These are phyloP conservation scores for Lathronympha strigana DNA, from an alignment of 2,888 invertebrate genomes.

Conservation along the genomic window DNA sequence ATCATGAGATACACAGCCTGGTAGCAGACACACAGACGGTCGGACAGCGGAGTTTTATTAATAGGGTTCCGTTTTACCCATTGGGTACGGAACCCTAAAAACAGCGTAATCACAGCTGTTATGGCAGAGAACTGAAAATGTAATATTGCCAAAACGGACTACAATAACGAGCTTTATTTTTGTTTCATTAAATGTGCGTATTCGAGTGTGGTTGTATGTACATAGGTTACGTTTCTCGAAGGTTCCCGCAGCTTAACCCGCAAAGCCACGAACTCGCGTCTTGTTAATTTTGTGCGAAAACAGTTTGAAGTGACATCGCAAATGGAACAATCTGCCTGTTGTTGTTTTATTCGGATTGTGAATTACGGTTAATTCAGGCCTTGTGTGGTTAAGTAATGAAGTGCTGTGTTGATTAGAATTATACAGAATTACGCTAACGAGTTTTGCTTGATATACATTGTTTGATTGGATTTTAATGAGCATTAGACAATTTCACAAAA, in stretches of 20 bases:
- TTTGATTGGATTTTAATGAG: slow-evolving; percentile 27
- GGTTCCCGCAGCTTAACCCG: slow-evolving; percentile 24
- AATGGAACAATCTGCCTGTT: slow-evolving; percentile 40
- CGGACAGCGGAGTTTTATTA: too few species aligned
- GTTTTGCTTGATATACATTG: slow-evolving; percentile 26
- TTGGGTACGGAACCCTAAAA: too few species aligned
- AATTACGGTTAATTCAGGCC: slow-evolving; percentile 39
- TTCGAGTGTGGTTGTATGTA: slow-evolving; percentile 1
- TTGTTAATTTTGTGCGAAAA: slow-evolving; percentile 43
- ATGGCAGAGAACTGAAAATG: neutral
- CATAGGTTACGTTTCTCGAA: slow-evolving; percentile 4
- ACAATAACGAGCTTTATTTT: slow-evolving; percentile 6
- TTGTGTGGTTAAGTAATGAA: slow-evolving; percentile 41
- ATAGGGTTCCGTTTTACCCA: too few species aligned
- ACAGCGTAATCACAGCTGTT: neutral
- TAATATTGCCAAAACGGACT: neutral
- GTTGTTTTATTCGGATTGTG: slow-evolving; percentile 43
- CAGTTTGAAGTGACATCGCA: slow-evolving; percentile 43
- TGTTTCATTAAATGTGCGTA: neutral
- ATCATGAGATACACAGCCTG: too few species aligned
- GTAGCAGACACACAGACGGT: too few species aligned
- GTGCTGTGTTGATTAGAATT: slow-evolving; percentile 37
- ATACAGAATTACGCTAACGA: slow-evolving; percentile 33
- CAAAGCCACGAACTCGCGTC: slow-evolving; percentile 31
- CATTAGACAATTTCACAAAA: too few species aligned